These are phyloP conservation scores for Alectura lathami DNA, from an alignment of 2,113 vertebrate genomes.

Conservation along the genomic window DNA sequence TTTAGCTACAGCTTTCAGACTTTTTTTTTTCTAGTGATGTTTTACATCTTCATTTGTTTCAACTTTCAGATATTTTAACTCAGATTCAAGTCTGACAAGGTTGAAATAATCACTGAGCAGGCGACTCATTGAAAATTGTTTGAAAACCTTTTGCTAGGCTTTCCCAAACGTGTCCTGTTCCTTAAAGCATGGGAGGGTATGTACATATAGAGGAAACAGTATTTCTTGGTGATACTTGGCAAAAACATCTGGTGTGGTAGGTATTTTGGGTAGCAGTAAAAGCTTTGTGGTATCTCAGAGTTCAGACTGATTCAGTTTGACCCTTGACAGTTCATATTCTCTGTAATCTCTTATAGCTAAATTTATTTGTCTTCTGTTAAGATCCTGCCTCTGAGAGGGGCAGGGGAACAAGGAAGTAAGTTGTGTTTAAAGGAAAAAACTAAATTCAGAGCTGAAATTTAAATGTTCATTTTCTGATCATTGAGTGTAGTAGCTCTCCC, in stretches of 20 bases:
- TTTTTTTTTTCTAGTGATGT: neutral
- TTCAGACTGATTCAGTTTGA: neutral
- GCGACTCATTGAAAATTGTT: neutral
- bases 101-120: neutral
- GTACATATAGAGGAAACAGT: neutral
- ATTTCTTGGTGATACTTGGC: neutral
- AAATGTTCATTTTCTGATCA: neutral
- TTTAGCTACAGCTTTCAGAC: neutral
- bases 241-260: neutral
- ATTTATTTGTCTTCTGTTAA: neutral
- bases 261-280: neutral
- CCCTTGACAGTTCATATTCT: neutral
- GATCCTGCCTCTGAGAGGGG: neutral
- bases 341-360: neutral
- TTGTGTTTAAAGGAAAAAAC: neutral
- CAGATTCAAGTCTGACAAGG: neutral
- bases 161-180: neutral
- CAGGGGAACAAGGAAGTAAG: neutral
- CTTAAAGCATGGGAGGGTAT: neutral
- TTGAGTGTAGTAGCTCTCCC: neutral
- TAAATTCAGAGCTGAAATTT: neutral
- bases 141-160: neutral
- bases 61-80: neutral
- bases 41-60: neutral
- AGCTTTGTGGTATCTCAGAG: neutral